Conservation (phyloP, 37 sponge, comb jelly and placozoan species). For the Cladorhizidae sp. region DNA sequence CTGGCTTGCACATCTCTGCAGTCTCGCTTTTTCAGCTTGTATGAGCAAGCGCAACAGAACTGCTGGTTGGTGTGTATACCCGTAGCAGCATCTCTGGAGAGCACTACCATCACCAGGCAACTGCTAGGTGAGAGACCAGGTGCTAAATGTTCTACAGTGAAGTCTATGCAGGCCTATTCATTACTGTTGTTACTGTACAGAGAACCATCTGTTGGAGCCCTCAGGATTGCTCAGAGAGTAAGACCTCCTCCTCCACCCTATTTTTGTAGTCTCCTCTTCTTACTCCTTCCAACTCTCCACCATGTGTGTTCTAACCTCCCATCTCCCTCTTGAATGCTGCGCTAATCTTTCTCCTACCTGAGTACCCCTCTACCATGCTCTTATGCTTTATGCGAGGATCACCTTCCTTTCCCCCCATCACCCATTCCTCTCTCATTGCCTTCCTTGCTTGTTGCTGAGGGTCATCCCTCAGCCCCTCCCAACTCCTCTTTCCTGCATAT, state of each 20-base stretch:
- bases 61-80: constrained; percentile 67
- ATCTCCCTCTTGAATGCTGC: no score
- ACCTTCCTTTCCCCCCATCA: background rate
- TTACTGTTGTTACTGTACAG: constrained; percentile 3
- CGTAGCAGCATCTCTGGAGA: constrained; percentile 21
- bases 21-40: constrained; percentile 28
- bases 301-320: no score
- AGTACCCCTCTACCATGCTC: no score
- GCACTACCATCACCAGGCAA: constrained; percentile 35
- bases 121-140: constrained; percentile 18
- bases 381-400: no score
- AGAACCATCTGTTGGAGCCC: constrained; percentile 48
- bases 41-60: constrained; percentile 51
- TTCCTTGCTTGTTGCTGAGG: no score
- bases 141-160: background rate
- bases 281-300: no score
- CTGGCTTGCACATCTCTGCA: no score
- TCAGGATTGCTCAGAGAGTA: constrained; percentile 62
- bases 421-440: background rate
- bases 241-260: background rate
- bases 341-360: no score
- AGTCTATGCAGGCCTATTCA: background rate
- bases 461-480: background rate
- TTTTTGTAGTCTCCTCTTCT: no score
- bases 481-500: no score